Conservation (phyloP, 2,797 vertebrate species). For the Oophaga sylvatica region DNA sequence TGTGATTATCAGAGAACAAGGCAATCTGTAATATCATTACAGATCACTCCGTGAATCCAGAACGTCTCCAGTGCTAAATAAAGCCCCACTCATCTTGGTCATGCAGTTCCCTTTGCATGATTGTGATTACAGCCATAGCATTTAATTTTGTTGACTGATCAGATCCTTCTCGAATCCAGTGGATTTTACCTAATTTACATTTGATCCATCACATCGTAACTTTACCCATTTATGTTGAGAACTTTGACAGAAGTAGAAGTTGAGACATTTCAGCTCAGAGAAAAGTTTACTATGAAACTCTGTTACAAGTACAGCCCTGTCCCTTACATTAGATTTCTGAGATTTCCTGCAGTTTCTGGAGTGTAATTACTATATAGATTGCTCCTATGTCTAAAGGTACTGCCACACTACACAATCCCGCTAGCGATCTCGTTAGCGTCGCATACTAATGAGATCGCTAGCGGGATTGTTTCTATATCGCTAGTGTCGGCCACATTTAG, state of each 20-base stretch:
- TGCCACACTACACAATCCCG: too few relatives aligned
- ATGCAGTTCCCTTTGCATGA: not conserved
- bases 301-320: not conserved
- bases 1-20: not conserved
- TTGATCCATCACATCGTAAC: not conserved
- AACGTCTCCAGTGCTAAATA: not conserved
- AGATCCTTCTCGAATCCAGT: not conserved
- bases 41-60: not conserved
- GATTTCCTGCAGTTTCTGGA: not conserved
- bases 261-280: not conserved
- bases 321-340: not conserved
- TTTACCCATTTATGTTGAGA: too few relatives aligned
- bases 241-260: too few relatives aligned
- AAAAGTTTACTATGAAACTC: not conserved
- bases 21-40: not conserved
- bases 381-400: not conserved
- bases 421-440: too few relatives aligned
- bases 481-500: too few relatives aligned
- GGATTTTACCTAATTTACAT: not conserved
- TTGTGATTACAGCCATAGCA: not conserved
- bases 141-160: not conserved
- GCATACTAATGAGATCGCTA: too few relatives aligned
- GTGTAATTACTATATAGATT: not conserved
- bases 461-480: too few relatives aligned
- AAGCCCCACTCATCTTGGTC: not conserved